Evolutionary conservation across 37 sponge, comb jelly and placozoan genomes (phyloP).

Genomic region (Hexactinellida sp.): DNA sequence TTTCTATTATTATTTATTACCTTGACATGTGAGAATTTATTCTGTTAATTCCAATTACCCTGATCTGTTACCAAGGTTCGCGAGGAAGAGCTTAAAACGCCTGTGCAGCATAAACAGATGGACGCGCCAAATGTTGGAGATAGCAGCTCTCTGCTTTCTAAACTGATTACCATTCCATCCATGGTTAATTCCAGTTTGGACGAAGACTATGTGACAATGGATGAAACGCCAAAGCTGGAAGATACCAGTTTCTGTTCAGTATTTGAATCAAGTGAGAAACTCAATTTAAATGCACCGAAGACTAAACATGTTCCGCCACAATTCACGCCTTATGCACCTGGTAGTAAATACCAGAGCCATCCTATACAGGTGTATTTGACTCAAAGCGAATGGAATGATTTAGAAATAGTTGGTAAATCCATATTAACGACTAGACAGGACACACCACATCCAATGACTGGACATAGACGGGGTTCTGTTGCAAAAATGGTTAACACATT

Average conservation of each 20-base stretch:
- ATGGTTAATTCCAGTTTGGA: background rate
- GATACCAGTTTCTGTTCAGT: background rate
- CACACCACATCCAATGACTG: background rate
- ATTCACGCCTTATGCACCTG: background rate
- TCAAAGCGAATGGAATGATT: slow-evolving; percentile 4
- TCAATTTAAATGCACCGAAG: background rate
- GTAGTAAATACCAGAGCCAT: background rate
- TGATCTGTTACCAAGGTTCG: background rate
- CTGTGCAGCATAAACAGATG: background rate
- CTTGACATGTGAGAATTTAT: too few species aligned
- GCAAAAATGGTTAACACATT: background rate
- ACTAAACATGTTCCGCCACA: background rate
- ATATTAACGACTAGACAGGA: background rate
- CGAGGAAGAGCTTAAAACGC: slow-evolving; percentile 1
- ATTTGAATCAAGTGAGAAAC: background rate
- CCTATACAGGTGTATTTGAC: background rate
- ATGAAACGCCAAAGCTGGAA: background rate
- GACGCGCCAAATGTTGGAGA: background rate
- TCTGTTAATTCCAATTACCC: too few species aligned
- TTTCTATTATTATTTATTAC: too few species aligned
- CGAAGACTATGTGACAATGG: background rate
- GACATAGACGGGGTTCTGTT: background rate
- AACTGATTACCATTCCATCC: slow-evolving; percentile 7
- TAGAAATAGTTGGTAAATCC: background rate
- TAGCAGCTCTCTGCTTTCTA: background rate